Evolutionary conservation across 1,140 invertebrate species (phyloP).

Genomic region (Aleiodes sp.): DNA sequence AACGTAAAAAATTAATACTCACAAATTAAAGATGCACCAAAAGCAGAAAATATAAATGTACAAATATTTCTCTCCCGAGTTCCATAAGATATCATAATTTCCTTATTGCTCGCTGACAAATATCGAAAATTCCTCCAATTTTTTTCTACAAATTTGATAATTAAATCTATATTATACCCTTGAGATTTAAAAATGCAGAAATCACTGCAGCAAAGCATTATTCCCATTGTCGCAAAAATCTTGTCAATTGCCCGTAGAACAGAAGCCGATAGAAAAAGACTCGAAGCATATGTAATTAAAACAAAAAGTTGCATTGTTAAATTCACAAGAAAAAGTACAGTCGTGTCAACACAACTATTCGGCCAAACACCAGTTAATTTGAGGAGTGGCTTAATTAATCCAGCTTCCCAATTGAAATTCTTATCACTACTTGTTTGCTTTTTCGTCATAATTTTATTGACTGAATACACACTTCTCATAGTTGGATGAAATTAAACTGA

Average conservation of each 20-base stretch:
- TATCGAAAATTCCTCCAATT: background rate
- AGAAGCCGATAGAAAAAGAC: background rate
- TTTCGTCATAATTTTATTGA: background rate
- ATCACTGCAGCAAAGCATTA: background rate
- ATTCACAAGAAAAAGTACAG: background rate
- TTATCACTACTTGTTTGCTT: background rate
- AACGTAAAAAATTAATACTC: background rate
- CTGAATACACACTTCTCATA: background rate
- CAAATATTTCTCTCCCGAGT: background rate
- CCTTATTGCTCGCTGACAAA: background rate
- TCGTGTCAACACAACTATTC: background rate
- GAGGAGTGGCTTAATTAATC: background rate
- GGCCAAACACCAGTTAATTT: background rate
- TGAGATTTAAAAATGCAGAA: background rate
- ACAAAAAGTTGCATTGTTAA: background rate
- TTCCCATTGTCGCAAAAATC: background rate
- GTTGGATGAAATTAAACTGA: too few relatives aligned
- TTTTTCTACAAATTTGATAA: background rate
- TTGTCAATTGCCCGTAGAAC: background rate
- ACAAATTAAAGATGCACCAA: background rate
- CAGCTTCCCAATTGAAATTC: conserved; percentile 4
- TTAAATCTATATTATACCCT: background rate
- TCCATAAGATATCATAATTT: background rate
- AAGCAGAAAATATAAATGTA: background rate
- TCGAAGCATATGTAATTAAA: background rate